Conservation (phyloP, 1,140 invertebrate genomes). For the Magallana ariakensis region DNA sequence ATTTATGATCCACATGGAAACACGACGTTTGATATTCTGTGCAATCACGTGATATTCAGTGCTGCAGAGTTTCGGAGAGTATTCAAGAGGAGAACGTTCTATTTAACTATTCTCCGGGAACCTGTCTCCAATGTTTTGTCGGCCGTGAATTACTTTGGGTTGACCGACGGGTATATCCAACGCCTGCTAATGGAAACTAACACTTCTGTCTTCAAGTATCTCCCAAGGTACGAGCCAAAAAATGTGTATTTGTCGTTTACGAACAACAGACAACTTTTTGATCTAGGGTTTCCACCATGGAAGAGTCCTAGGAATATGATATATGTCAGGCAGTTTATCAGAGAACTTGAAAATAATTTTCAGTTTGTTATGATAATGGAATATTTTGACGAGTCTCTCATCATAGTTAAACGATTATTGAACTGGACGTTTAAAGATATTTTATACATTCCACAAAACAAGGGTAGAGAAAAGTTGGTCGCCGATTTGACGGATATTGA, state of each 20-base stretch:
- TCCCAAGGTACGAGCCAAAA: constrained; percentile 52
- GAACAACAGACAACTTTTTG: constrained; percentile 58
- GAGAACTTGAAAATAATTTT: constrained; percentile 70
- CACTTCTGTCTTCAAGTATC: constrained; percentile 45
- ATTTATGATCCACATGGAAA: constrained; percentile 29
- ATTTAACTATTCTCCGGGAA: constrained; percentile 62
- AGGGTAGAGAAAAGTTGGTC: neutral
- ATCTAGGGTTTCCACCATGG: constrained; percentile 59
- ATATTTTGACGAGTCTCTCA: constrained; percentile 81
- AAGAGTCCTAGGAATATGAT: neutral
- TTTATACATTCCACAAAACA: constrained; percentile 54
- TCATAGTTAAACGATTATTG: constrained; percentile 80
- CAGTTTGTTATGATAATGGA: constrained; percentile 82
- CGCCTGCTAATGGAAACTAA: constrained; percentile 2
- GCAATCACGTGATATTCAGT: constrained; percentile 63
- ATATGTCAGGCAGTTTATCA: constrained; percentile 49
- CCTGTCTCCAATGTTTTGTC: constrained; percentile 60
- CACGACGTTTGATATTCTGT: constrained; percentile 53
- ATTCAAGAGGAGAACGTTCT: constrained; percentile 58
- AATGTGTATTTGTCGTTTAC: constrained; percentile 49
- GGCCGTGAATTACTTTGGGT: constrained; percentile 53
- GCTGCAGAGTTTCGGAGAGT: constrained; percentile 43
- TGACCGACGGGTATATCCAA: neutral
- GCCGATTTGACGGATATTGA: neutral
- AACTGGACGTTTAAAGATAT: constrained; percentile 78